Evolutionary conservation across 2,797 vertebrate species (phyloP), one percentile per base, ranked within the genome.

Genomic region (Anas capensis): DNA sequence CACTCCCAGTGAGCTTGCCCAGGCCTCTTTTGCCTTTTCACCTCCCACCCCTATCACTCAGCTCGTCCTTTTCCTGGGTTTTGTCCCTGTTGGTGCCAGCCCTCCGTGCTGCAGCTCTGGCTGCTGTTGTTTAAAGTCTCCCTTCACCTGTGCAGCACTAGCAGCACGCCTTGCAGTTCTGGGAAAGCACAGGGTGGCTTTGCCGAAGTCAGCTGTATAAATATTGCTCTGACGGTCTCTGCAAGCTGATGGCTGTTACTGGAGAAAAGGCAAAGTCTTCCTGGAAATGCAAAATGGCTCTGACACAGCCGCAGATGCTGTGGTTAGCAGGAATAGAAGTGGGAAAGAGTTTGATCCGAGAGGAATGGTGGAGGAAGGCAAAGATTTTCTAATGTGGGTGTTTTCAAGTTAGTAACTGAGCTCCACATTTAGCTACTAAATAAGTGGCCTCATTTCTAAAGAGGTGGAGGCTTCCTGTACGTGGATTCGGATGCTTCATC

Each of bases 251-350:
- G 81, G 76, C 75, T 92, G 70, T 96, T 95, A 83, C 71, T 93
- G 90, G 27, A 95, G 95, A 92, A 93, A 95, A 92, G 91, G 77
- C 89, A 82, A 81, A 96, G 65, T 64, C 83, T 95, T 95, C 85
- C 92, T 95, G 93, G 93, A 97, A 97, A 90, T 76, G 88, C 94
- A 91, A 3, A 82, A 88, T 33, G 88, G 91, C 80, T 91, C 70
- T 90, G 91, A 96, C 88, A 96, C 94, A 96, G 92, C 93, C 96
- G 92, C 90, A 95, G 93, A 96, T 96, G 90, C 92, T 93, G 93
- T 95, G 83, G 88, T 95, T 96, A 90, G 95, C 94, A 96, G 96
- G 94, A 95, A 95, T 91, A 96, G 93, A 97, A 96, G 86, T 86
- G 70, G 94, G 88, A 94, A 94, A 94, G 94, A 79, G 92, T 92